phyloP scores from a whole-genome alignment of 2,113 vertebrate genomes.

The Odontophorus gujanensis region DNA sequence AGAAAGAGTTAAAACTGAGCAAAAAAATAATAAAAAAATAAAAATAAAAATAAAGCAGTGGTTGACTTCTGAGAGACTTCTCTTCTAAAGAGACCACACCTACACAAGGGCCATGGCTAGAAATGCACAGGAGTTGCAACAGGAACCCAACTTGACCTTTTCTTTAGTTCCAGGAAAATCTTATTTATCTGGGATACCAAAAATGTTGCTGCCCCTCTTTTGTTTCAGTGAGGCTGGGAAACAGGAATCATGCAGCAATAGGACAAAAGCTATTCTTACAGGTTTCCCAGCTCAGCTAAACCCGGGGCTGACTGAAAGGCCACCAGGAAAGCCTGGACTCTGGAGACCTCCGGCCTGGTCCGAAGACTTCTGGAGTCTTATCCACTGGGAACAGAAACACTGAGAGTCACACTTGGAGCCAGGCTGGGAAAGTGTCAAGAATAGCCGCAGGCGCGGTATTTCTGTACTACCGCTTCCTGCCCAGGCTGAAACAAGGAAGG shows the following conservation, averaged over 20 bases:
- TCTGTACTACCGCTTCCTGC: neutral
- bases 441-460: neutral
- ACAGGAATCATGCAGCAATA: neutral
- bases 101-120: neutral
- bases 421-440: neutral
- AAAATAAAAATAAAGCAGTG: neutral
- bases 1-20: neutral
- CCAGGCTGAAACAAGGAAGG: neutral
- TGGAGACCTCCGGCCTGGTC: neutral
- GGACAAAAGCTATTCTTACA: slow-evolving; percentile 44
- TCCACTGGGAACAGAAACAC: neutral
- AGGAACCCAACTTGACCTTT: slow-evolving; percentile 8
- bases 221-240: slow-evolving; percentile 27
- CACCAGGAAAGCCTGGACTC: neutral
- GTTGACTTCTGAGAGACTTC: neutral
- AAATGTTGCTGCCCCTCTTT: neutral
- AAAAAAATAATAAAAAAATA: neutral
- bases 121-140: neutral
- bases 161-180: neutral
- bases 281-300: slow-evolving; percentile 30
- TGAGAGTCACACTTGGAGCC: neutral
- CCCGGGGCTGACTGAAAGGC: fast-evolving
- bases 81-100: neutral
- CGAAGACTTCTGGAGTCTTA: neutral
- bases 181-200: neutral